phyloP scores from a whole-genome alignment of 2,113 vertebrate genomes.

The Cinclus mexicanus region DNA sequence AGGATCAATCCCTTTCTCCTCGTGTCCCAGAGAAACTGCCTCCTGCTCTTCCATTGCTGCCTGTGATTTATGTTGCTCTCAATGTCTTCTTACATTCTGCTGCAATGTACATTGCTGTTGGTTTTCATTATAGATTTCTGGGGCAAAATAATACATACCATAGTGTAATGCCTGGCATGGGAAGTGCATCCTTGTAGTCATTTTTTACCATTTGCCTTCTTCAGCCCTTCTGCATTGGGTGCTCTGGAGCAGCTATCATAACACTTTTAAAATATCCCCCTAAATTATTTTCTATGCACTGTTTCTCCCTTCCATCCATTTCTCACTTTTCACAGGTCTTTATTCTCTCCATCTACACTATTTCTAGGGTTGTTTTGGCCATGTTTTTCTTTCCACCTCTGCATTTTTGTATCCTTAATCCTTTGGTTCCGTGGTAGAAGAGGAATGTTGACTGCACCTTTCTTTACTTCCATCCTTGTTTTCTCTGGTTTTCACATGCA shows the following conservation, averaged over 20 bases:
- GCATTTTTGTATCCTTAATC: neutral
- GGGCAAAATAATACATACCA: neutral
- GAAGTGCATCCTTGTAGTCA: neutral
- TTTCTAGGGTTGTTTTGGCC: neutral
- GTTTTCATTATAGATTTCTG: neutral
- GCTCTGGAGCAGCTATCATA: neutral
- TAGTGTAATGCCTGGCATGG: neutral
- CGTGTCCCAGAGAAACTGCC: neutral
- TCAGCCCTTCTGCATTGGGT: neutral
- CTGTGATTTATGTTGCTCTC: neutral
- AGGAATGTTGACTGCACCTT: neutral
- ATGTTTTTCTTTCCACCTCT: neutral
- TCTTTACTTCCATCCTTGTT: neutral
- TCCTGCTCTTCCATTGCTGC: neutral
- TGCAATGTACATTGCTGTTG: neutral
- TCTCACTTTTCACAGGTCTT: neutral
- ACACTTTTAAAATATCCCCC: neutral
- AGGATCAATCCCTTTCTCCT: neutral
- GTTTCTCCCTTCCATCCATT: neutral
- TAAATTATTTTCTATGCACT: neutral
- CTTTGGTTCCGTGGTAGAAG: neutral
- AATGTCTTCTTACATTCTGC: rapidly evolving
- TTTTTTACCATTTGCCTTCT: neutral
- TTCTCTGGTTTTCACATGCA: neutral
- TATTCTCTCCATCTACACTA: neutral